Evolutionary conservation across 2,888 invertebrate species (phyloP).

Genomic region (Leptopilina myrica): DNA sequence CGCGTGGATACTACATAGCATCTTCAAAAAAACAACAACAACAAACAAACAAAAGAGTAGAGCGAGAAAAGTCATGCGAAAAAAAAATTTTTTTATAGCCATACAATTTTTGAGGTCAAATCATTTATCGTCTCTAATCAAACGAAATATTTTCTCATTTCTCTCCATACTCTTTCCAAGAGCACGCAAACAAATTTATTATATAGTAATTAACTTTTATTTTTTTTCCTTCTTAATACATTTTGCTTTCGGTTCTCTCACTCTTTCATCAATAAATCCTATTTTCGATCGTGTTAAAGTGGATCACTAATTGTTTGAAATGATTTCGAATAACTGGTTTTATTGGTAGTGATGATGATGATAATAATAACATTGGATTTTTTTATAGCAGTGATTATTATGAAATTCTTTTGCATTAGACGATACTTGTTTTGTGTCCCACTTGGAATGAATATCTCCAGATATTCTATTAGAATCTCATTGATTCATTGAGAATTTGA

Average conservation of each 20-base stretch:
- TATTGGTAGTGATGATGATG: too few species aligned
- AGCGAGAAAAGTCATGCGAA: slow-evolving; percentile 33
- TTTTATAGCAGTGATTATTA: too few species aligned
- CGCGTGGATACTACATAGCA: slow-evolving; percentile 33
- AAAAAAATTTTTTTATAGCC: slow-evolving; percentile 15
- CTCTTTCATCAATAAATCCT: background rate
- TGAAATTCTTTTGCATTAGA: too few species aligned
- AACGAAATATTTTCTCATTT: background rate
- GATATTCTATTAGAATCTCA: too few species aligned
- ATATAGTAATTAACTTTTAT: too few species aligned
- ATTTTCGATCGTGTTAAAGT: background rate
- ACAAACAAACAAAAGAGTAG: background rate
- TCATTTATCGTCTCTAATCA: slow-evolving; percentile 7
- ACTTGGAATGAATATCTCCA: too few species aligned
- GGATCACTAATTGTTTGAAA: too few species aligned
- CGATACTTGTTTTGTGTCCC: too few species aligned
- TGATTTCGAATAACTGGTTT: too few species aligned
- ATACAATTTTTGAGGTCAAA: slow-evolving; percentile 21
- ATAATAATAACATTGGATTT: too few species aligned
- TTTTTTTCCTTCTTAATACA: too few species aligned
- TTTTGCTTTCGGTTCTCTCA: background rate
- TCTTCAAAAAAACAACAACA: background rate
- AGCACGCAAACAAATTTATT: slow-evolving; percentile 2
- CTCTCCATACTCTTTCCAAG: background rate
- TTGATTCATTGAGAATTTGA: too few species aligned